A percentile compares a stretch with the other conserved stretches of the same genome.
These are phyloP conservation scores for Eueremaeus valkanovi DNA, from an alignment of 2,888 invertebrate species.

Conservation along the genomic window DNA sequence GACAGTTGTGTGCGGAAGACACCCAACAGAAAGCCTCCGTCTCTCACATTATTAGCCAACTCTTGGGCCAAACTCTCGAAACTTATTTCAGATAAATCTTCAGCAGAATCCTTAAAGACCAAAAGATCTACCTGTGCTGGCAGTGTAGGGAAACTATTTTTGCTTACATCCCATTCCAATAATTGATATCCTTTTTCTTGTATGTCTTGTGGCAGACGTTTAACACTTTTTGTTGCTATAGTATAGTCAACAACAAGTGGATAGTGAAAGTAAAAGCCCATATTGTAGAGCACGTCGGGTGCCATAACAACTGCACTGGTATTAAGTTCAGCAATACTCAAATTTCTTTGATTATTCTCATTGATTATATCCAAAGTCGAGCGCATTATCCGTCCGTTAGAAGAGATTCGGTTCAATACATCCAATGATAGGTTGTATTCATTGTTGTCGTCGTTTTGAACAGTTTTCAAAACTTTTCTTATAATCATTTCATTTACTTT, in stretches of 20 bases:
- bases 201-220: slow-evolving; percentile 5
- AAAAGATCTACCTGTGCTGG: slow-evolving; percentile 32
- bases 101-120: neutral
- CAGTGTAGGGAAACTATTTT: slow-evolving; percentile 9
- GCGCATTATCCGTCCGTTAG: slow-evolving; percentile 33
- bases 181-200: slow-evolving; percentile 7
- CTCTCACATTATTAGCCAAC: slow-evolving; percentile 59
- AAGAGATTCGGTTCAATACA: neutral
- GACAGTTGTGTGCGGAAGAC: slow-evolving; percentile 46
- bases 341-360: slow-evolving; percentile 69
- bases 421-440: slow-evolving; percentile 9
- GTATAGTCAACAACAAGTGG: slow-evolving; percentile 34
- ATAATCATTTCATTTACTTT: neutral
- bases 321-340: slow-evolving; percentile 67
- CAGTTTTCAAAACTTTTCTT: neutral
- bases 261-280: slow-evolving; percentile 32
- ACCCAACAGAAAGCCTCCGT: slow-evolving; percentile 65
- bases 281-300: slow-evolving; percentile 4
- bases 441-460: neutral
- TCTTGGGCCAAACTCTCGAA: slow-evolving; percentile 45
- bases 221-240: neutral
- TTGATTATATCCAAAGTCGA: slow-evolving; percentile 63
- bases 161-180: slow-evolving; percentile 22
- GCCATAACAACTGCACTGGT: slow-evolving; percentile 1
- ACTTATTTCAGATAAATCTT: slow-evolving; percentile 15